Base-by-base conservation (phyloP, 1,140 invertebrate species). In the Papilio aristodemus region DNA sequence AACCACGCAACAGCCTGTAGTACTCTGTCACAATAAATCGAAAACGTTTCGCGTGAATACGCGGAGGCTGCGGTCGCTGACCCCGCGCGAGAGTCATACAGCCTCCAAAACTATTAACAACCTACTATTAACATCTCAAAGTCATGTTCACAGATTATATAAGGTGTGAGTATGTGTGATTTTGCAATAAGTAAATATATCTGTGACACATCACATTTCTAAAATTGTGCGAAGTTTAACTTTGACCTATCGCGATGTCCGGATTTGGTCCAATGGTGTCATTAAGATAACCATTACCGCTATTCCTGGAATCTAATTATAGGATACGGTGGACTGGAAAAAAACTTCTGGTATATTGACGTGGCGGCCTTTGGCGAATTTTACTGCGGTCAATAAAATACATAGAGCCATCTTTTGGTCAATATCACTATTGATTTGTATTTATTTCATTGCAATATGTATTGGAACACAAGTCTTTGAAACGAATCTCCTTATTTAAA, bases 61-160 rank as follows among this genome's bases (percentile, higher is more conserved):
- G 3, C 46, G 9, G 46, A 54, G 46, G 19, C 46, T 17, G 41
- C 14, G 41, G 46, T 54, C 19, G 22, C 0, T 22, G 19, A 54
- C 17, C 19, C 46, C 19, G 46, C 27, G 27, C 27, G 22, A n/a
- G n/a, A n/a, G n/a, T n/a, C 13, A 39, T 11, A 54, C 46, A 54
- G 46, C 46, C 43, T 54, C 22, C 46, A 13, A n/a, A 25, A 54
- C 22, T 22, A 54, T 54, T 54, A 54, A 54, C 46, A 54, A 11
- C 46, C n/a, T 54, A 25, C 8, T 9, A 13, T 13, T 11, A 13
- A 39, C 22, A 50, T 50, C 19, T 11, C 17, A 46, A 46, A 46
- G 46, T 50, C 46, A 19, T 46, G 43, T 46, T 46, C 43, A 14
- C 14, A 19, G 9, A 10, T 9, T 19, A 32, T 32, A 19, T 10